Evolutionary conservation across 2,797 vertebrate genomes (phyloP).

Genomic region (Petrocephalus sullivani): DNA sequence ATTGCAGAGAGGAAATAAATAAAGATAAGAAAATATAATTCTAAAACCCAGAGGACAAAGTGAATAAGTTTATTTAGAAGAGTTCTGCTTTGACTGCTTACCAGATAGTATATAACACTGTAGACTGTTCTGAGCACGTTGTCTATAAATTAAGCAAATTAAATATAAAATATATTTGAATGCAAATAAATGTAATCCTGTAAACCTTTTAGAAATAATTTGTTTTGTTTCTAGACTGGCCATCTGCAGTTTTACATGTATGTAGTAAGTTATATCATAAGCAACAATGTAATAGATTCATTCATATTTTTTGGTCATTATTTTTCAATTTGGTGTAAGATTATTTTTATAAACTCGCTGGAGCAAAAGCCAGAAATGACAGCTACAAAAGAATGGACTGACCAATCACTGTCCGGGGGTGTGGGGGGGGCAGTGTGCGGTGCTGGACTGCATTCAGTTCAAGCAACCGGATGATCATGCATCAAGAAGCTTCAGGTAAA

Average conservation of each 20-base stretch:
- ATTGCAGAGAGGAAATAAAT: background rate
- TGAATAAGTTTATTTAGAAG: background rate
- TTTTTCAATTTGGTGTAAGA: background rate
- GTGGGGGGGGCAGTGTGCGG: no score
- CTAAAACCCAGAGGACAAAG: background rate
- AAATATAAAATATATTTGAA: background rate
- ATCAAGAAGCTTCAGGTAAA: background rate
- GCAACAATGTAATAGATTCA: no score
- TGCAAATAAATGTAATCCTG: background rate
- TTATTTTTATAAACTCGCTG: no score
- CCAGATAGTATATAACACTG: background rate
- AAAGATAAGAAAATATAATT: background rate
- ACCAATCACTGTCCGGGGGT: no score
- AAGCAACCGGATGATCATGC: background rate
- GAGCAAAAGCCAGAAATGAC: background rate
- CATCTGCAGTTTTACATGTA: no score
- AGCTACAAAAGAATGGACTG: background rate
- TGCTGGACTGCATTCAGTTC: background rate
- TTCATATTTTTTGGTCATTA: background rate
- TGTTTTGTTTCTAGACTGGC: conserved; percentile 19
- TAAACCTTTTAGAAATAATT: background rate
- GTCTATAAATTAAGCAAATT: background rate
- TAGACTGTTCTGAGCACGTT: background rate
- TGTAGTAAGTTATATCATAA: background rate
- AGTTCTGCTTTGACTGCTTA: background rate